A percentile compares a stretch with the other conserved stretches of the same genome.
phyloP scores from a whole-genome alignment of 92 coral and sea anemone genomes.

The Diadumene lineata region DNA sequence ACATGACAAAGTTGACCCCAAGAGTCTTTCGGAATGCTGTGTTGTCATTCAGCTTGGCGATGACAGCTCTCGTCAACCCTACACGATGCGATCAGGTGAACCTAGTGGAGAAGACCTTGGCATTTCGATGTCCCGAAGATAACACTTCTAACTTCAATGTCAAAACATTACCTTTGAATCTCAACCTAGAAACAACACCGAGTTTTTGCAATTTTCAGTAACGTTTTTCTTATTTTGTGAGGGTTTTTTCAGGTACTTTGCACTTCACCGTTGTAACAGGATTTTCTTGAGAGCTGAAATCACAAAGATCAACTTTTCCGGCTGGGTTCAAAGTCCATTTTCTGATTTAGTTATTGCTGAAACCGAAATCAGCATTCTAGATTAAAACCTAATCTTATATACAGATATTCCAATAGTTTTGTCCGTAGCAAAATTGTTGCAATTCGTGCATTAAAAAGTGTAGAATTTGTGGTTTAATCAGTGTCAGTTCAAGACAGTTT shows the following conservation, averaged over 20 bases:
- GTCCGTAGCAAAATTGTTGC: not conserved
- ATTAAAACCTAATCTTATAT: not conserved
- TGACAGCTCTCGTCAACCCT: constrained; percentile 23
- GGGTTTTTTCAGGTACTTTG: not conserved
- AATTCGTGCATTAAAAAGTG: too few species aligned
- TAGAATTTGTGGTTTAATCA: too few species aligned
- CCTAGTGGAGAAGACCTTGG: constrained; percentile 23
- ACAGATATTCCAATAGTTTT: not conserved
- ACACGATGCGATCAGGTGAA: constrained; percentile 29
- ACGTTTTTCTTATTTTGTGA: not conserved
- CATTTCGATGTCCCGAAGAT: not conserved
- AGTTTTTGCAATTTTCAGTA: not conserved
- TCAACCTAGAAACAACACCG: not conserved
- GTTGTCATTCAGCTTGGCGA: not conserved
- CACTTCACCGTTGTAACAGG: not conserved
- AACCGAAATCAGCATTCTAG: not conserved
- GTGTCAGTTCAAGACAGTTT: too few species aligned
- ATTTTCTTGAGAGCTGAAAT: not conserved
- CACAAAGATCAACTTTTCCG: not conserved
- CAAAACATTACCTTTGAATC: not conserved
- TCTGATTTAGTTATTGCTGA: not conserved
- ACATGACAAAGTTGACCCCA: not conserved
- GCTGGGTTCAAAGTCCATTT: constrained; percentile 1
- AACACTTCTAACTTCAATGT: not conserved
- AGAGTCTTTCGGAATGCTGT: constrained; percentile 1